Evolutionary conservation across 1,140 invertebrate genomes (phyloP), one percentile per base, ranked within the genome.

Genomic region (Drosophila ercepeae): DNA sequence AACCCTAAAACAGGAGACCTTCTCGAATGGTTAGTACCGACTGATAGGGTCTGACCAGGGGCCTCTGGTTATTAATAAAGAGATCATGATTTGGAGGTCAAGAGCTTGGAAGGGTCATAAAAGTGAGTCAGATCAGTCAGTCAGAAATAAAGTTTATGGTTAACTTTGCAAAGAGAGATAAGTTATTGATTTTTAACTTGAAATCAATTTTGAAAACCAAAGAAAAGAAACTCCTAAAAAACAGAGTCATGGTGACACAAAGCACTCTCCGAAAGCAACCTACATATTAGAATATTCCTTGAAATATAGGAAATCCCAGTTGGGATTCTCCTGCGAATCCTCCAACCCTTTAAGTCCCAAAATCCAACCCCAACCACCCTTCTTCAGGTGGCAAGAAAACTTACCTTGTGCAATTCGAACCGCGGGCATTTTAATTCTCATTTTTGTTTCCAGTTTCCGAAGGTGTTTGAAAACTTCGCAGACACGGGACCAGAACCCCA

Each of bases 401-500:
- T 95, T 93, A 97, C 96, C 96, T 97, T 97, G 96, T 92, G 96
- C 96, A 94, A 97, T 97, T 93, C 96, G 95, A 92, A 97, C 96
- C 92, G 96, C 96, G 92, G 96, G 96, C 96, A 97, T 97, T 95
- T 97, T 97, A 94, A 97, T 97, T 96, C 96, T 96, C 96, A 97
- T 97, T 94, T 95, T 97, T 95, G 83, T 86, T 88, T 78, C 70
- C 89, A 79, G 75, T 76, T 89, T 84, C 84, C 84, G 55, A 83
- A 63, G 71, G 71, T 64, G 57, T 70, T 88, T 77, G 46, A 48
- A 69, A 81, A 70, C 78, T 88, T 74, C 50, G 51, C 65, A 50
- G 58, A 44, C 63, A 67, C 63, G 68, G 73, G 70, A 63, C 68
- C 53, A 63, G 71, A 42, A 60, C 73, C 81, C 77, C 81, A 55